A percentile compares a stretch with the other conserved stretches of the same genome.
Conservation (phyloP, 2,113 vertebrate genomes). For the Pygoscelis antarcticus region DNA sequence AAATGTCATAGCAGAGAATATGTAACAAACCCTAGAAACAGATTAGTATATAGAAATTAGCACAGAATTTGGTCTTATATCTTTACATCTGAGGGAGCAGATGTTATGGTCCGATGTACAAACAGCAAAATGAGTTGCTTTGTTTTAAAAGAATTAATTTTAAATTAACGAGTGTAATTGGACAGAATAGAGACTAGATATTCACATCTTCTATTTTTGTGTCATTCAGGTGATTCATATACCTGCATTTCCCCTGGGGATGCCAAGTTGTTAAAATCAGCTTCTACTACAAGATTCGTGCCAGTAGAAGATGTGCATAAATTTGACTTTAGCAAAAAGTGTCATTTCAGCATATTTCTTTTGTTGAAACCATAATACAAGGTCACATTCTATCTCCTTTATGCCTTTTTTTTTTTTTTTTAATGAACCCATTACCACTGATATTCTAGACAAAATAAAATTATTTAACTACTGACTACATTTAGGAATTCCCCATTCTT, state of each 20-base stretch:
- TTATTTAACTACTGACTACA: neutral
- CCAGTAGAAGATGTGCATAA: neutral
- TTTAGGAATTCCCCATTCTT: neutral
- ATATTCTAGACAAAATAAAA: neutral
- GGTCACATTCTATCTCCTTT: neutral
- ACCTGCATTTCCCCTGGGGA: neutral
- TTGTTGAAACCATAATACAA: neutral
- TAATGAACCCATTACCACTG: neutral
- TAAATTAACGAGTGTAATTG: neutral
- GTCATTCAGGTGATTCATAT: slow-evolving; percentile 7
- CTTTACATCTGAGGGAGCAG: neutral
- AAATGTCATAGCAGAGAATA: neutral
- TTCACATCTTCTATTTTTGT: neutral
- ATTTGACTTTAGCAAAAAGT: neutral
- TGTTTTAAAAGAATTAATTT: neutral
- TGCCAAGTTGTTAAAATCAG: neutral
- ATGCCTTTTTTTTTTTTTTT: neutral
- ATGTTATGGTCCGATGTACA: neutral
- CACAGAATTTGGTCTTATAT: neutral
- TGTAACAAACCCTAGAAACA: neutral
- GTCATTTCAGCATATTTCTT: neutral
- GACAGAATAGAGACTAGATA: neutral
- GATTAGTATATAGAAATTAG: neutral
- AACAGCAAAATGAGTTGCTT: neutral
- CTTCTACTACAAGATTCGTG: neutral